Base-by-base conservation (phyloP, 23 tunicate species). In the Trididemnum nubilum region DNA sequence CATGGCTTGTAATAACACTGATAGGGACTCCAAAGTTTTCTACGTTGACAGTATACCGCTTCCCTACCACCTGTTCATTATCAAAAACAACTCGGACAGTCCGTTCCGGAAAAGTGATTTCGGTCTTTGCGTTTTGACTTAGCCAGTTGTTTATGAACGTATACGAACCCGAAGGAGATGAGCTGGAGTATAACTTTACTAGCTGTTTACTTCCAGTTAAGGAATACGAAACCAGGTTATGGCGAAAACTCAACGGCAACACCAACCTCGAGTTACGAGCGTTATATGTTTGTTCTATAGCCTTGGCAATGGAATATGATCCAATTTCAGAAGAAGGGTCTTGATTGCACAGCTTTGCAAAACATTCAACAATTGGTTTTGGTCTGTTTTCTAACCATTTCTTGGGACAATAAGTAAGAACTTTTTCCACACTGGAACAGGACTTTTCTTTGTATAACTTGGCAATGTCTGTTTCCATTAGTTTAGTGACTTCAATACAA, bases 41-140 rank as follows among this genome's bases (percentile, higher is more conserved):
- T 4, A 67, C 3, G 38, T 38, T 33, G 4, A 67, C 38, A 4
- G 7, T 9, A 67, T 67, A 67, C 38, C 74, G 38, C 38, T 67
- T 33, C 3, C 74, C 74, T 4, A 67, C 38, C 4, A 67, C 74
- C n/a, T 67, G 74, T 38, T 67, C 74, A 7, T 31, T 67, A 38
- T 67, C 74, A 67, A 67, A 32, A 4, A 67, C 38, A 67, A 67
- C 74, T n/a, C 74, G 37, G 5, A 33, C 74, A 33, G 74, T 67
- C 3, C 74, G 12, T 5, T 32, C 37, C 3, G 74, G 74, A 67
- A 67, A 67, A 5, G 22, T 3, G 25, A 67, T 67, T 67, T 67
- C 38, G 3, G 31, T 67, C 38, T 67, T 67, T 7, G 74, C 74
- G 25, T 67, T 67, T 21, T 61, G 26, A 26, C 25, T 61, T 12